Base-by-base conservation (phyloP, 2,888 invertebrate genomes). In the Chymomyza fuscimana region DNA sequence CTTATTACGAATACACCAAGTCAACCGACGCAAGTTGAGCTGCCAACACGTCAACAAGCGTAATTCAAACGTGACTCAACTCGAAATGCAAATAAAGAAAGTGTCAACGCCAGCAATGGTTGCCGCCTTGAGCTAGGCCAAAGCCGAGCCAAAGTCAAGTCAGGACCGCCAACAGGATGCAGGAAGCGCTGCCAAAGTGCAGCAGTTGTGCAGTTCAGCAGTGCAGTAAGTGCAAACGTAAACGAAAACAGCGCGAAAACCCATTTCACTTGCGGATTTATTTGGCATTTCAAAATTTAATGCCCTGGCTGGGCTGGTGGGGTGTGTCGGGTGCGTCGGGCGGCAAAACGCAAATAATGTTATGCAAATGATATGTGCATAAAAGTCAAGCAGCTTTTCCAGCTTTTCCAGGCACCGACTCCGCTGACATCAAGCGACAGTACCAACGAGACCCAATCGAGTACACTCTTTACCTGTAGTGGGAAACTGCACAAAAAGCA, bases 321-420 rank as follows among this genome's bases (percentile, higher is more conserved):
- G n/a, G 51, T 19, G 63, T 63, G 63, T 5, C 25, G n/a, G 15
- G n/a, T 54, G 40, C 12, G 64, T 12, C n/a, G 19, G 15, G 46
- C 12, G 46, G 58, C 25, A 58, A 59, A 64, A 65, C 79, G 78
- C 80, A 87, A 88, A 89, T 89, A 89, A 89, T 89, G 83, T 89
- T 84, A 89, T 89, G 89, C 89, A 89, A 89, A 89, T 89, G 87
- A 89, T 89, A 89, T 89, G 89, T 89, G 86, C 87, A 89, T 89
- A 80, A 82, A 87, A 86, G 89, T 84, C 82, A 85, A 80, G 78
- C 79, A 76, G 80, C 87, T 80, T 79, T 67, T 73, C 62, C 73
- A 67, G 52, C 52, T 52, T 19, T 22, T 54, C 54, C 65, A 69
- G 63, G 68, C 65, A 63, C 67, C 66, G 68, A 62, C 67, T 25